Base-by-base conservation (phyloP, 2,888 invertebrate genomes). In the Plebejus melissa region DNA sequence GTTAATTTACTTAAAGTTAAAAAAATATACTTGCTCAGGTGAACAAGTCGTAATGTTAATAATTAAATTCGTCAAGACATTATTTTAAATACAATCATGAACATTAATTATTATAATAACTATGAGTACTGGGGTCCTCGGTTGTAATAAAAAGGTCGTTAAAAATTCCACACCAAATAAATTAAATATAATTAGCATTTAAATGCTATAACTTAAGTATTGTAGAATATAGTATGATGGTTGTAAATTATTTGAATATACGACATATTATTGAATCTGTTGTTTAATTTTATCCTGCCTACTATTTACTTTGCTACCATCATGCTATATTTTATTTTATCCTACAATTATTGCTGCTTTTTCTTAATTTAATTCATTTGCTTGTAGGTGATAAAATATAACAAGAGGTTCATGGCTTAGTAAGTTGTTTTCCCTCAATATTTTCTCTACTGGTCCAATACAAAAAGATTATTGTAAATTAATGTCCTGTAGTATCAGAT, bases 221-320 rank as follows among this genome's bases (percentile, higher is more conserved):
- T 72, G 75, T 77, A 80, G 87, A 80, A 87, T 90, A 90, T 91
- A 93, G 92, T 93, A 88, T 93, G 93, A 93, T 93, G 93, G 93
- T 88, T 80, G 82, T 89, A 84, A 85, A 88, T 85, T 78, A 76
- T 84, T 84, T 82, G 77, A 79, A 91, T 91, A 91, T 85, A 91
- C 80, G 82, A 81, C 82, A 82, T 84, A 84, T 81, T 77, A 80
- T 82, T 79, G 76, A 79, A 78, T 54, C 76, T 82, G 89, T 89
- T 88, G 92, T 93, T 93, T 93, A 83, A 92, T 92, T 93, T 88
- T 78, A 76, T 86, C 88, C 83, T 77, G 57, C 80, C 82, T 85
- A 46, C 46, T 11, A 54, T 50, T 50, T 13, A 50, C 54, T 54
- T 54, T 13, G 83, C 81, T 82, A 81, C 93, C 93, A 93, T 93